Base-by-base conservation (phyloP, 2,797 vertebrate species). In the Choloepus didactylus region DNA sequence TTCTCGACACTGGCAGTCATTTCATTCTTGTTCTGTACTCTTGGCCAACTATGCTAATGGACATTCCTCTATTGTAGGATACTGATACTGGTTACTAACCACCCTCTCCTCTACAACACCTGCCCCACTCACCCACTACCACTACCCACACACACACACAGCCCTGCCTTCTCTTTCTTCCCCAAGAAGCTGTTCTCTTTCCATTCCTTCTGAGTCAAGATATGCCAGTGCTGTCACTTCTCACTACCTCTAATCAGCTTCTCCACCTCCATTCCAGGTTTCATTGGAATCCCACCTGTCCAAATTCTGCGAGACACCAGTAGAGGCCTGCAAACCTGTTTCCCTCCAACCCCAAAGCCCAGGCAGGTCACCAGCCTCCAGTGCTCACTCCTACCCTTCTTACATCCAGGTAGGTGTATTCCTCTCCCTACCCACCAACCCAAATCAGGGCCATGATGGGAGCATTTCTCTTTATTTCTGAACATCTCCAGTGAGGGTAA, bases 191-290 rank as follows among this genome's bases (percentile, higher is more conserved):
- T 83, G 2, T 73, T 84, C 87, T 93, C 44, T 95, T 10, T 86
- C 2, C 54, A 27, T 62, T 80, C 66, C 60, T 90, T 89, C 76
- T 73, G 46, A 88, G 21, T 91, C 54, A 77, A 75, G 64, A 62
- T 75, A 73, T 31, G 10, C 9, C 18, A 83, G 31, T 75, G 35
- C 73, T 92, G 1, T 89, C 66, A 3, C 69, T 84, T 87, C 67
- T 80, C 73, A 25, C 49, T 93, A 6, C 56, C 49, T 91, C 82
- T 96, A 80, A 96, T 84, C 66, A 59, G 81, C 70, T 89, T 89
- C 31, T 96, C 83, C 67, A 70, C 62, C 35, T 96, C 81, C 23
- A 92, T 94, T 96, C 46, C 92, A 97, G 97, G 76, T 96, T 91
- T 70, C 54, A 16, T 66, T 76, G 83, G 75, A 59, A 66, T n/a